phyloP scores from a whole-genome alignment of 2,113 vertebrate species.

The Sarotherodon lohbergeri region DNA sequence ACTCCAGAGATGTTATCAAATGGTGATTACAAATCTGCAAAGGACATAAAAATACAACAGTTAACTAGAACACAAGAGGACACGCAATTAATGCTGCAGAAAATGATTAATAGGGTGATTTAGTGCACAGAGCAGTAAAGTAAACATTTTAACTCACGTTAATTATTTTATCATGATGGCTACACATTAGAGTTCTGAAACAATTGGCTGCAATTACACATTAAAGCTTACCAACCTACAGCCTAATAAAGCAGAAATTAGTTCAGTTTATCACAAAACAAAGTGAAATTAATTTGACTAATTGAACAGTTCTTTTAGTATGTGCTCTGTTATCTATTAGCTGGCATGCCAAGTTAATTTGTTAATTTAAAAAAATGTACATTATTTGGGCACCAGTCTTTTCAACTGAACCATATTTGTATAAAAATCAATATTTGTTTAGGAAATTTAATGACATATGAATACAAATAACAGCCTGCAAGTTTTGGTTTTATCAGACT shows the following conservation, averaged over 20 bases:
- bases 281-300: background rate
- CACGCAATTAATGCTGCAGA: background rate
- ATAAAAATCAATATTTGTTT: background rate
- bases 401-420: background rate
- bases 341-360: background rate
- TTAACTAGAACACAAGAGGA: background rate
- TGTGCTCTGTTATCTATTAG: background rate
- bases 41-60: background rate
- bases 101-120: background rate
- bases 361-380: background rate
- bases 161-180: background rate
- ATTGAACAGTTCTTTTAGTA: background rate
- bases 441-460: background rate
- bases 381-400: fast-evolving
- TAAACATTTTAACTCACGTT: background rate
- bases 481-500: background rate
- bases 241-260: background rate
- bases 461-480: background rate
- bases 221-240: background rate
- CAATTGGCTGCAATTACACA: background rate
- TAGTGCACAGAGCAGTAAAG: background rate
- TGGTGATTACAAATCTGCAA: background rate
- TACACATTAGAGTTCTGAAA: background rate
- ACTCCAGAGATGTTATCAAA: background rate
- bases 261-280: background rate